phyloP scores from a whole-genome alignment of 92 coral and sea anemone genomes.

The Siderastrea radians region DNA sequence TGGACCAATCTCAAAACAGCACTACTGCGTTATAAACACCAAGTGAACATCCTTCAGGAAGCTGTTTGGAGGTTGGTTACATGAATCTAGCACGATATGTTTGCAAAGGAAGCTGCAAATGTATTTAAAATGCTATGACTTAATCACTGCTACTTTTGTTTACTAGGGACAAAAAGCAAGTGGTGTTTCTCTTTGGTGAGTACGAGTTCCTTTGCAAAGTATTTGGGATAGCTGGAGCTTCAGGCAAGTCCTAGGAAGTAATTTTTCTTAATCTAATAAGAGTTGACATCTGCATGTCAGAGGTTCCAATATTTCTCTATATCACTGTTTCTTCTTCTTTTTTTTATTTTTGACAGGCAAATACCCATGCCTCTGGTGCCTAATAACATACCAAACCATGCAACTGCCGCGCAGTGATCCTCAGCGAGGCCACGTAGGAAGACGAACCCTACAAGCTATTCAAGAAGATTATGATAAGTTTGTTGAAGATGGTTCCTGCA shows the following conservation, averaged over 20 bases:
- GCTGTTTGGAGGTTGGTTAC: conserved; percentile 46
- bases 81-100: too few relatives aligned
- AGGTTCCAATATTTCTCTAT: not conserved
- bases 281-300: not conserved
- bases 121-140: too few relatives aligned
- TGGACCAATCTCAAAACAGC: conserved; percentile 52
- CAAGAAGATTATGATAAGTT: not conserved
- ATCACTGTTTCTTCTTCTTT: too few relatives aligned
- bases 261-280: not conserved
- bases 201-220: conserved; percentile 55
- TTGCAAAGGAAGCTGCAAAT: too few relatives aligned
- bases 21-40: conserved; percentile 19
- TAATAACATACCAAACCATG: not conserved
- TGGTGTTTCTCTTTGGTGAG: conserved; percentile 46
- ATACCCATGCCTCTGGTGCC: not conserved
- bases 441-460: not conserved
- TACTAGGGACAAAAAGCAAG: conserved; percentile 43
- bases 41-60: conserved; percentile 47
- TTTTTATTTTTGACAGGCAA: conserved; percentile 1
- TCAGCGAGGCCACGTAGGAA: not conserved
- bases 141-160: too few relatives aligned
- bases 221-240: conserved; percentile 56
- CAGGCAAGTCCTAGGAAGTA: conserved; percentile 28
- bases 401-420: not conserved
- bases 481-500: conserved; percentile 9